Evolutionary conservation across 2,888 invertebrate genomes (phyloP).

Genomic region (Andrena trimmerana): DNA sequence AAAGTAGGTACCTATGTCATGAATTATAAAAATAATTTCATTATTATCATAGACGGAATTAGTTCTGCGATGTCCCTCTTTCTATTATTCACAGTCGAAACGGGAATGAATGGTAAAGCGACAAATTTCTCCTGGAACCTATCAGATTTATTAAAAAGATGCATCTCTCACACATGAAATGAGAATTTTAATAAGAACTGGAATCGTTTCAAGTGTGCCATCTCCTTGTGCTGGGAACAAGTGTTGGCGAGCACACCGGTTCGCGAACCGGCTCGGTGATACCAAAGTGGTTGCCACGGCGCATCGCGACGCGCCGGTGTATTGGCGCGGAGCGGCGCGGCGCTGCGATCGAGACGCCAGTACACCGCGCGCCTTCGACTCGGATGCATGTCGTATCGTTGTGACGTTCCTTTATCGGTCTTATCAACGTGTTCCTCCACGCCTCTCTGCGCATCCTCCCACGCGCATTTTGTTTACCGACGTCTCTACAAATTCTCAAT

Average conservation of each 20-base stretch:
- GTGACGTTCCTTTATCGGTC: conserved; percentile 23
- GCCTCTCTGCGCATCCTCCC: conserved; percentile 51
- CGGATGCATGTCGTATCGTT: conserved; percentile 66
- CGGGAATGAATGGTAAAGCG: too few relatives aligned
- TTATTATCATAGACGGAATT: too few relatives aligned
- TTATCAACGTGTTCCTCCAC: conserved; percentile 24
- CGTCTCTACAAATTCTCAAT: conserved; percentile 23
- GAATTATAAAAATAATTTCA: too few relatives aligned
- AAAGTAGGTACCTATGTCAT: too few relatives aligned
- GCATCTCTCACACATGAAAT: background rate
- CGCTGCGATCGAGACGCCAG: conserved; percentile 79
- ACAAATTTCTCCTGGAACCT: background rate
- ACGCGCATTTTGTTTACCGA: conserved; percentile 64
- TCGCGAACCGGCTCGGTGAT: conserved; percentile 63
- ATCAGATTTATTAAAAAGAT: background rate
- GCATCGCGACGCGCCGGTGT: conserved; percentile 63
- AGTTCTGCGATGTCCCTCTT: too few relatives aligned
- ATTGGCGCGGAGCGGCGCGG: conserved; percentile 76
- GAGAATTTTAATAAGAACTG: conserved; percentile 16
- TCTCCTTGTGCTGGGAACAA: conserved; percentile 38
- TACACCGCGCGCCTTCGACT: conserved; percentile 78
- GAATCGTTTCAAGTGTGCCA: conserved; percentile 1
- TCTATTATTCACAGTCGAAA: too few relatives aligned
- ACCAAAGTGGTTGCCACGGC: conserved; percentile 58
- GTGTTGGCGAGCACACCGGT: conserved; percentile 35